phyloP scores from a whole-genome alignment of 1,140 invertebrate species.

The Nautilus pompilius region DNA sequence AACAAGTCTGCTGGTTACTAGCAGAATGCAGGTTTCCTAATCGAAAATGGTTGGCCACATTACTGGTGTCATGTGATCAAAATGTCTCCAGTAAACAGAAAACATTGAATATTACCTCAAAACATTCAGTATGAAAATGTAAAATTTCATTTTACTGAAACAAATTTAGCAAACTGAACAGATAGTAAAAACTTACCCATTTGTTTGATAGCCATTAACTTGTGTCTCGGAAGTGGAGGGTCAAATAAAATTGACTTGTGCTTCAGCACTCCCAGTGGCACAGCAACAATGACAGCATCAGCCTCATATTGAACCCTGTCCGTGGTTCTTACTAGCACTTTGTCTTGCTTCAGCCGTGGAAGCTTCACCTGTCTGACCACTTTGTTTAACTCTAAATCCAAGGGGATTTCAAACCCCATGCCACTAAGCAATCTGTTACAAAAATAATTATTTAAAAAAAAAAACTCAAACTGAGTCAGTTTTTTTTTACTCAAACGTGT shows the following conservation, averaged over 20 bases:
- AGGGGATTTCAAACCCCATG: slow-evolving; percentile 14
- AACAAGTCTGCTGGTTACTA: too few species aligned
- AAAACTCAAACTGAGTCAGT: neutral
- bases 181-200: slow-evolving; percentile 20
- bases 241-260: slow-evolving; percentile 27
- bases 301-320: slow-evolving; percentile 25
- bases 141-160: too few species aligned
- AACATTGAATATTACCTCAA: too few species aligned
- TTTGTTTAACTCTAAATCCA: slow-evolving; percentile 26
- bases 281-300: slow-evolving; percentile 34
- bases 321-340: slow-evolving; percentile 25
- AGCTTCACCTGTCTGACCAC: slow-evolving; percentile 30
- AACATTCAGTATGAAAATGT: too few species aligned
- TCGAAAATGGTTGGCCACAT: too few species aligned
- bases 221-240: slow-evolving; percentile 22
- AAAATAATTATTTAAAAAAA: slow-evolving; percentile 7
- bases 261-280: slow-evolving; percentile 26
- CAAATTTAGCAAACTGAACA: too few species aligned
- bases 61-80: too few species aligned
- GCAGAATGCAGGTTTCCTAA: too few species aligned
- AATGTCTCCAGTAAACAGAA: too few species aligned
- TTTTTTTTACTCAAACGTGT: too few species aligned
- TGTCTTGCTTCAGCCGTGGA: slow-evolving; percentile 8
- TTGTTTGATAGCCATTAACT: slow-evolving; percentile 14
- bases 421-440: slow-evolving; percentile 26